phyloP scores from a whole-genome alignment of 2,888 invertebrate genomes.

The Drosophila aldrichi region DNA sequence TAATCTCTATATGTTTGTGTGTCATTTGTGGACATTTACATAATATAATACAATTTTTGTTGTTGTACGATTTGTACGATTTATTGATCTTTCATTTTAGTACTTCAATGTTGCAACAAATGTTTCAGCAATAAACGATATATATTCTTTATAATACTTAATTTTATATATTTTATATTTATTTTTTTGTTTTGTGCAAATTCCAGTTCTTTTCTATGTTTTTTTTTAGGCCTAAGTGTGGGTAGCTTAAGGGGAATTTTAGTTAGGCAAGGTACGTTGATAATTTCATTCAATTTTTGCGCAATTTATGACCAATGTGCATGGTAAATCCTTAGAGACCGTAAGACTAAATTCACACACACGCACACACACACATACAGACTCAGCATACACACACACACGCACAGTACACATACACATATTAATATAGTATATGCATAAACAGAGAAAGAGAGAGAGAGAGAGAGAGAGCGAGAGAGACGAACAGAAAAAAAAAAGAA shows the following conservation, averaged over 20 bases:
- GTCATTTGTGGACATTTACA: slow-evolving; percentile 69
- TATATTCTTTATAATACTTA: slow-evolving; percentile 32
- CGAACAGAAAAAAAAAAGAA: slow-evolving; percentile 66
- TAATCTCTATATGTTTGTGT: slow-evolving; percentile 63
- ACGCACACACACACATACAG: slow-evolving; percentile 35
- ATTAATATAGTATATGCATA: slow-evolving; percentile 55
- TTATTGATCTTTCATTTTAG: slow-evolving; percentile 52
- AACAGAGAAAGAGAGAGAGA: slow-evolving; percentile 33
- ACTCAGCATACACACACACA: slow-evolving; percentile 34
- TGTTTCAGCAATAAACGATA: slow-evolving; percentile 51
- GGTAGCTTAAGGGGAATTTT: slow-evolving; percentile 12
- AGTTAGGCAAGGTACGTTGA: slow-evolving; percentile 24
- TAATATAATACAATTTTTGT: slow-evolving; percentile 73
- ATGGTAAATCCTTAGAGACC: slow-evolving; percentile 42
- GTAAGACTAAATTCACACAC: slow-evolving; percentile 49
- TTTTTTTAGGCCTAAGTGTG: slow-evolving; percentile 15
- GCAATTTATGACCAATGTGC: slow-evolving; percentile 67
- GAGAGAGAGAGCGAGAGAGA: slow-evolving; percentile 5
- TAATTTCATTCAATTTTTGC: slow-evolving; percentile 26
- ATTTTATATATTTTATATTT: slow-evolving; percentile 7
- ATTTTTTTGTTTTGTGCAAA: slow-evolving; percentile 44
- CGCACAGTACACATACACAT: slow-evolving; percentile 56
- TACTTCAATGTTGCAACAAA: slow-evolving; percentile 82
- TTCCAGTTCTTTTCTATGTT: slow-evolving; percentile 69
- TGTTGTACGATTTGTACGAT: slow-evolving; percentile 13